Evolutionary conservation across 2,113 vertebrate species (phyloP).

Genomic region (Otocyon megalotis): DNA sequence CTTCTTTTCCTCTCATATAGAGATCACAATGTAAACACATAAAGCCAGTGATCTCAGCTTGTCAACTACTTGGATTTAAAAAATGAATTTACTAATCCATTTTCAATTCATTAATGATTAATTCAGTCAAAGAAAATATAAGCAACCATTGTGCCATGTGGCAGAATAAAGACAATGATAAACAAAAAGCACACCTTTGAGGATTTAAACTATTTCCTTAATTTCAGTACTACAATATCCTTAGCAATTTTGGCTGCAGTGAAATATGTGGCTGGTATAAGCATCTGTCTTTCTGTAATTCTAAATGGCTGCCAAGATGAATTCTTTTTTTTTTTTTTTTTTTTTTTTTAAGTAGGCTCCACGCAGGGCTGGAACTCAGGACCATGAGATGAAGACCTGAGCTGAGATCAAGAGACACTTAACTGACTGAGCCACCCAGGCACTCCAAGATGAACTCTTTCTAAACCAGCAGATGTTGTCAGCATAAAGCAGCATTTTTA

Average conservation of each 20-base stretch:
- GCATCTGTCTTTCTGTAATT: background rate
- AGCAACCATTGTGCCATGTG: background rate
- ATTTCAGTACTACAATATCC: conserved; percentile 3
- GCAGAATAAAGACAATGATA: conserved; percentile 29
- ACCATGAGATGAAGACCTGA: background rate
- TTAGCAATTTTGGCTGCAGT: background rate
- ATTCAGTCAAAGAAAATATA: conserved; percentile 41
- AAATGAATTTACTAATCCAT: conserved; percentile 54
- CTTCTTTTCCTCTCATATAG: background rate
- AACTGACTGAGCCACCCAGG: background rate
- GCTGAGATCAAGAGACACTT: background rate
- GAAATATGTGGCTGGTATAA: background rate
- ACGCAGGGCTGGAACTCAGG: background rate
- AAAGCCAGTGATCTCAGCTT: conserved; percentile 13
- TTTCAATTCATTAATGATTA: background rate
- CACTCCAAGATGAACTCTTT: conserved; percentile 56
- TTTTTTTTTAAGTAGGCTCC: background rate
- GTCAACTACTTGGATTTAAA: conserved; percentile 34
- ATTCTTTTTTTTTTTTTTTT: background rate
- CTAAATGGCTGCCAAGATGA: conserved; percentile 37
- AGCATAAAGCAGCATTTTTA: background rate
- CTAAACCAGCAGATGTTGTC: conserved; percentile 15
- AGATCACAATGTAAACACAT: background rate
- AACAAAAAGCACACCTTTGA: background rate
- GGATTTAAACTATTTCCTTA: conserved; percentile 40